A percentile compares a stretch with the other conserved stretches of the same genome.
phyloP scores from a whole-genome alignment of 2,797 vertebrate species.

The Helostoma temminkii region DNA sequence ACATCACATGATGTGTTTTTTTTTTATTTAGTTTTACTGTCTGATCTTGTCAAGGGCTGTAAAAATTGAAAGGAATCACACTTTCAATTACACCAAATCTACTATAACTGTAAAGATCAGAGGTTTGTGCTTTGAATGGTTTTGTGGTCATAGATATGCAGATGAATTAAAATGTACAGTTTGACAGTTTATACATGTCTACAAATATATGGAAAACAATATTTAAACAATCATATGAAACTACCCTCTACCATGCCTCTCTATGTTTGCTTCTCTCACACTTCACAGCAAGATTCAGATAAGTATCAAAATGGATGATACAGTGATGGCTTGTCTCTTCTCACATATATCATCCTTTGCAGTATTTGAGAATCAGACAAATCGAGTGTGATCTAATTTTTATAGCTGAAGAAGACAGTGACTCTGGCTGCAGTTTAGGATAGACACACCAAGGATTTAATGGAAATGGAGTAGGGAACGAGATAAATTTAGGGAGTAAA shows the following conservation, averaged over 20 bases:
- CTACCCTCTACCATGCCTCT: not conserved
- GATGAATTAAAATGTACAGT: not conserved
- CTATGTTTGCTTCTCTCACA: not conserved
- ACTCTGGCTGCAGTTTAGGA: constrained; percentile 70
- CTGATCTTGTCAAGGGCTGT: not conserved
- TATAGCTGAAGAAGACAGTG: not conserved
- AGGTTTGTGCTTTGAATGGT: not conserved
- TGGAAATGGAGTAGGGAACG: constrained; percentile 39
- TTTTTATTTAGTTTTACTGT: too few species aligned
- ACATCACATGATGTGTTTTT: too few species aligned
- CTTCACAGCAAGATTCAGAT: not conserved
- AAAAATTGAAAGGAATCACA: not conserved
- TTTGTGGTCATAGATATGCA: not conserved
- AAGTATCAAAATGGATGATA: too few species aligned
- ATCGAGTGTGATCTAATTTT: not conserved
- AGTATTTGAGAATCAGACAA: not conserved
- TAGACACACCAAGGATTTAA: constrained; percentile 83
- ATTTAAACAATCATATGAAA: too few species aligned
- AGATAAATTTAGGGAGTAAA: not conserved
- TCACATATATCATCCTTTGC: not conserved
- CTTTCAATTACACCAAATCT: not conserved
- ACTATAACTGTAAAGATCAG: not conserved
- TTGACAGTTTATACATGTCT: too few species aligned
- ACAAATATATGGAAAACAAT: not conserved
- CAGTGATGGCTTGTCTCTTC: not conserved